Evolutionary conservation across 1,140 invertebrate species (phyloP).

Genomic region (Zeugodacus cucurbitae): DNA sequence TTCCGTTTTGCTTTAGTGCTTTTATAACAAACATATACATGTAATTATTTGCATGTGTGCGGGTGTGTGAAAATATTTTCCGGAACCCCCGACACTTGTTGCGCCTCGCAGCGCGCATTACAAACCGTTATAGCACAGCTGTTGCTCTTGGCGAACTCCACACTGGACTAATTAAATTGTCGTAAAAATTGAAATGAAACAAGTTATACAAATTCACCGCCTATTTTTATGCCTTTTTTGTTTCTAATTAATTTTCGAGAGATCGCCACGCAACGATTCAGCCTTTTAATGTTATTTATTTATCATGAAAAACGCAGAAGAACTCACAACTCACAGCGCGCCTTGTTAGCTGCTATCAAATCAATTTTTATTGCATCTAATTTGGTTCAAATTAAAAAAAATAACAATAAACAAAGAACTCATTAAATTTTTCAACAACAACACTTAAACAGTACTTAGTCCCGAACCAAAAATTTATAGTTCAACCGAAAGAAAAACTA

Average conservation of each 20-base stretch:
- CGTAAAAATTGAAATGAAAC: conserved; percentile 22
- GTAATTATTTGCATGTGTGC: background rate
- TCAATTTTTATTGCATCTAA: conserved; percentile 34
- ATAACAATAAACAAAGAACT: background rate
- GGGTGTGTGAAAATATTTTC: background rate
- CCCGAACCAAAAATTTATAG: background rate
- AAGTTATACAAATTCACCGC: background rate
- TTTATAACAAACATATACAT: background rate
- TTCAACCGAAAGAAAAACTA: background rate
- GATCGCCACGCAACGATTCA: background rate
- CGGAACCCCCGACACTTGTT: background rate
- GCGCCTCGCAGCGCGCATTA: background rate
- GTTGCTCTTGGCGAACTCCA: background rate
- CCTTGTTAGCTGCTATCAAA: background rate
- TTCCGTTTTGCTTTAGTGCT: too few species aligned
- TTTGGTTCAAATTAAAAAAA: background rate
- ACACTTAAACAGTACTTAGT: background rate
- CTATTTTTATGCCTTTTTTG: background rate
- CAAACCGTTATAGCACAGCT: background rate
- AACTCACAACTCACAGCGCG: background rate
- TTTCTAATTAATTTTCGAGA: background rate
- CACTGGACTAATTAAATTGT: conserved; percentile 2
- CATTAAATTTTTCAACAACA: background rate
- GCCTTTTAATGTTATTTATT: background rate
- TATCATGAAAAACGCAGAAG: background rate